Base-by-base conservation (phyloP, 2,797 vertebrate species). In the Limnodromus scolopaceus region DNA sequence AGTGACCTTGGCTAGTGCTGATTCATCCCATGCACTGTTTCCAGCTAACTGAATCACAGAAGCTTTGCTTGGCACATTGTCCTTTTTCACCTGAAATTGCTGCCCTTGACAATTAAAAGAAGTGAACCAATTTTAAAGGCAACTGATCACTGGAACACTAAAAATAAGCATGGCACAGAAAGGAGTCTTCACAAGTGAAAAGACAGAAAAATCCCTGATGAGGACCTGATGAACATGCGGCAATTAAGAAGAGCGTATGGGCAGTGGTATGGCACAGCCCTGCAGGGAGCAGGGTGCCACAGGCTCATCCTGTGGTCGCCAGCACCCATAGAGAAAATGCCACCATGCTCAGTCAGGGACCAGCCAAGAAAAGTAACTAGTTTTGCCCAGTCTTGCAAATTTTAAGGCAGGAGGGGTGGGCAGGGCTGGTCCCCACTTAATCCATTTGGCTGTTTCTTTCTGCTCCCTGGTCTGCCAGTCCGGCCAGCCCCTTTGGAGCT, bases 401-500 rank as follows among this genome's bases (percentile, higher is more conserved):
- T 22, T 64, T 68, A 74, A 58, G 43, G 20, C 87, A 41, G 16
- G 18, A 69, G 30, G 34, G 23, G 8, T 43, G 49, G 46, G 79
- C 72, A 80, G 34, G 46, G 57, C 32, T 75, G 51, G 38, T 64
- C 19, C 87, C 65, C 23, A 10, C 63, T 87, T 96, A 96, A 97
- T 95, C 96, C 65, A 9, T 93, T 78, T 41, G 95, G 94, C 87
- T 91, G 92, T 55, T 80, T 48, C 69, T 94, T 36, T 55, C 79
- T 86, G n/a, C 32, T 80, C 78, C 68, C 75, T 87, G 93, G 84
- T 81, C 83, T 97, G 97, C 98, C 98, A 98, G 93, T 93, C 71
- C 98, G 98, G 98, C 98, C 97, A 97, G 87, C 83, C 94, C 81
- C 87, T 85, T 63, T 78, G 36, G 53, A 86, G 36, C 43, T 72